Conservation (phyloP, 2,797 vertebrate genomes). For the Steatocranus sp. region DNA sequence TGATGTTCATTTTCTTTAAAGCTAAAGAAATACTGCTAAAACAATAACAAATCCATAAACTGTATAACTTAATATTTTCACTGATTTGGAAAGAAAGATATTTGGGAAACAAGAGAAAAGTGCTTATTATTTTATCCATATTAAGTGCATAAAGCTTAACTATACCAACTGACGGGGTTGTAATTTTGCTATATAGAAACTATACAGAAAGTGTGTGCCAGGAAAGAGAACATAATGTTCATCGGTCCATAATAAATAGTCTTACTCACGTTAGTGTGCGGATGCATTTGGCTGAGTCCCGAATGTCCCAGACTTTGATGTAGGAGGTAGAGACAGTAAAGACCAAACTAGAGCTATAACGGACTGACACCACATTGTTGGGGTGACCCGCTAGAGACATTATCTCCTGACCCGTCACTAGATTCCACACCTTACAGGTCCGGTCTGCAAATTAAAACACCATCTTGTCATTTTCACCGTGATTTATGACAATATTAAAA, state of each 20-base stretch:
- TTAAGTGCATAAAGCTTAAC: neutral
- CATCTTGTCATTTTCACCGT: neutral
- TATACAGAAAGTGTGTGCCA: neutral
- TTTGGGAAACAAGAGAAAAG: neutral
- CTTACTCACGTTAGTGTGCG: slow-evolving; percentile 88
- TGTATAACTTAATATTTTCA: neutral
- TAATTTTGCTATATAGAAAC: neutral
- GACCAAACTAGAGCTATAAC: slow-evolving; percentile 93
- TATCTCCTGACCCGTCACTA: slow-evolving; percentile 98
- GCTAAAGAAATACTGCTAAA: neutral
- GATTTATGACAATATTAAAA: neutral
- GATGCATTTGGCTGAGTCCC: slow-evolving; percentile 94
- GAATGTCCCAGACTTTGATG: slow-evolving; percentile 98
- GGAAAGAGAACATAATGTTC: neutral
- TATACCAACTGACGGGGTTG: neutral
- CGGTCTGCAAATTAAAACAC: slow-evolving; percentile 77
- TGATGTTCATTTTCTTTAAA: neutral
- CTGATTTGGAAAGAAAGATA: neutral
- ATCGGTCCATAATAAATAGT: neutral
- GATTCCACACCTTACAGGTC: slow-evolving; percentile 98
- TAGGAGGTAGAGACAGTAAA: slow-evolving; percentile 95
- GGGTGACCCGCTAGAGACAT: slow-evolving; percentile 94
- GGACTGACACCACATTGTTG: slow-evolving; percentile 94
- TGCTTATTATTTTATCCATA: neutral
- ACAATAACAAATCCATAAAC: neutral